Percentiles rank a stretch among this genome's conserved stretches.
These are phyloP conservation scores for Drosophila acutilabella DNA, from an alignment of 2,888 invertebrate genomes.

Conservation along the genomic window DNA sequence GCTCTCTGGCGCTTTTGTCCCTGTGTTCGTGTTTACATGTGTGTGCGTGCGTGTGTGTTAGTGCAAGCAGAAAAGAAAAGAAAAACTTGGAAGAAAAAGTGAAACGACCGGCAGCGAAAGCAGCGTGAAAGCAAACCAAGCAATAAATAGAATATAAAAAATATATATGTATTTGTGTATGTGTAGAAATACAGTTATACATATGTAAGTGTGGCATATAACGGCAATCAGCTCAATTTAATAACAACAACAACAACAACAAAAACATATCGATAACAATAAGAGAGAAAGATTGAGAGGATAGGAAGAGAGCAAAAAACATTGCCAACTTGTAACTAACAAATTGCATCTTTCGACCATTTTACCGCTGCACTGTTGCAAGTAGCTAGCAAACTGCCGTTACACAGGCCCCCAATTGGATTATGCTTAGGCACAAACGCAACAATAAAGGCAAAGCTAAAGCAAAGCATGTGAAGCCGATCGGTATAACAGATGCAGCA, in stretches of 20 bases:
- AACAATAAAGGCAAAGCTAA: constrained; percentile 45
- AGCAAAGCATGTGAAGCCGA: constrained; percentile 71
- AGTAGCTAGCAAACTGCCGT: constrained; percentile 59
- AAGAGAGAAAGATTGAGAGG: neutral
- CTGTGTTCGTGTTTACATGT: constrained; percentile 28
- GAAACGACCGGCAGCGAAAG: constrained; percentile 79
- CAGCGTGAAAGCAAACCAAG: constrained; percentile 65
- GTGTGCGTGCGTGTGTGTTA: constrained; percentile 27
- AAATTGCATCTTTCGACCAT: neutral
- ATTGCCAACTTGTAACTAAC: too few relatives aligned
- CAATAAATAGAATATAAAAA: constrained; percentile 48
- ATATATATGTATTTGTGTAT: constrained; percentile 4
- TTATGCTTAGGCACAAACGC: constrained; percentile 81
- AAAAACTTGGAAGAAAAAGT: constrained; percentile 66
- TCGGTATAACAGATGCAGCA: constrained; percentile 50
- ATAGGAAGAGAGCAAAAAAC: too few relatives aligned
- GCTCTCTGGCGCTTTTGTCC: constrained; percentile 60
- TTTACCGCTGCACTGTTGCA: constrained; percentile 18
- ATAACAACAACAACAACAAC: constrained; percentile 25
- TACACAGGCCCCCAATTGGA: constrained; percentile 69
- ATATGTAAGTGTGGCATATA: neutral
- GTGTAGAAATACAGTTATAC: neutral
- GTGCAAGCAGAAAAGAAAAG: constrained; percentile 26
- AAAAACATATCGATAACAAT: constrained; percentile 23
- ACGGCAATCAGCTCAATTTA: neutral